These are phyloP conservation scores for Amorpha juglandis DNA, from an alignment of 2,888 invertebrate genomes.

Conservation along the genomic window DNA sequence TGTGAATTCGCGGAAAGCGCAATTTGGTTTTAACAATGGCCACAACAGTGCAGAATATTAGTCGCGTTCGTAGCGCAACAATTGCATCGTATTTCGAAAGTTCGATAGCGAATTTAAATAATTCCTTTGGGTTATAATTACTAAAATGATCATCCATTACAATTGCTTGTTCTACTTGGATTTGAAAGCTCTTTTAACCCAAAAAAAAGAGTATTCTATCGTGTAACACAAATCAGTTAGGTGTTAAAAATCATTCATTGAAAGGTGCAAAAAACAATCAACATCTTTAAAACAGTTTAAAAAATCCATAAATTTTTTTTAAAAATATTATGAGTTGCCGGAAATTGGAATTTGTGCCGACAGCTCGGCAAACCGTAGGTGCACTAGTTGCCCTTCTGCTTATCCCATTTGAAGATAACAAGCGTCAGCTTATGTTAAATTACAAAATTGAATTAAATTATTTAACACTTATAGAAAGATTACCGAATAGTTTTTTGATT, in stretches of 20 bases:
- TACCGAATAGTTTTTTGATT: background rate
- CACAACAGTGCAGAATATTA: background rate
- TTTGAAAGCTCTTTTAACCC: too few species aligned
- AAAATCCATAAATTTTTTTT: too few species aligned
- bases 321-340: too few species aligned
- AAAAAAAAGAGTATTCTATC: background rate
- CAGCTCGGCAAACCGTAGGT: too few species aligned
- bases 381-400: too few species aligned
- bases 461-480: background rate
- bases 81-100: conserved; percentile 39
- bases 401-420: too few species aligned
- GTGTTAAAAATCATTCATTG: too few species aligned
- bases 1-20: conserved; percentile 60
- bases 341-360: too few species aligned
- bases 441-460: background rate
- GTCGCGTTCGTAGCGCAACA: conserved; percentile 13
- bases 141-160: background rate
- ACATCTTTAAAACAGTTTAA: too few species aligned
- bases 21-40: conserved; percentile 45
- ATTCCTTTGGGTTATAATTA: background rate
- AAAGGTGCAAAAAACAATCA: too few species aligned
- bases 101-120: conserved; percentile 46
- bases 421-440: background rate
- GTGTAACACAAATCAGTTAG: too few species aligned
- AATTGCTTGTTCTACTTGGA: background rate